phyloP scores from a whole-genome alignment of 1,140 invertebrate genomes.

The Cylas formicarius region DNA sequence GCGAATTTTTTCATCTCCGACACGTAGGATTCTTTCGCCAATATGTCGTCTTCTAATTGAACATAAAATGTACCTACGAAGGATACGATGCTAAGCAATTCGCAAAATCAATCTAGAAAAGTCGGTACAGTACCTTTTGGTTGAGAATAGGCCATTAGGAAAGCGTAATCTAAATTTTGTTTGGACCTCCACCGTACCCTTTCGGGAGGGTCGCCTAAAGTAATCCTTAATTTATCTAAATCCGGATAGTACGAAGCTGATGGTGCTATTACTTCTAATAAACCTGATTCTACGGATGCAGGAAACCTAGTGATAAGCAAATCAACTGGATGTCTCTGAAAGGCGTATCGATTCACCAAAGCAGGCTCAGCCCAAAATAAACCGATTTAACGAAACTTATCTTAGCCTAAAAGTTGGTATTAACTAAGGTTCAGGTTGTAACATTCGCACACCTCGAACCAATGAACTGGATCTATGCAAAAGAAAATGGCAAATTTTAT shows the following conservation, averaged over 20 bases:
- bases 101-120: slow-evolving; percentile 5
- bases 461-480: no score
- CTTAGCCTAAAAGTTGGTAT: no score
- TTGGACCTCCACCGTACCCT: slow-evolving; percentile 92
- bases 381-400: no score
- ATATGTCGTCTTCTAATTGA: slow-evolving; percentile 93
- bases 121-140: slow-evolving; percentile 48
- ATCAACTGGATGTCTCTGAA: slow-evolving; percentile 20
- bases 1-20: slow-evolving; percentile 85
- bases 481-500: no score
- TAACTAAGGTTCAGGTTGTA: no score
- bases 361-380: no score
- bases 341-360: slow-evolving; percentile 7
- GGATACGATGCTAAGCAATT: slow-evolving; percentile 1
- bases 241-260: slow-evolving; percentile 84
- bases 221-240: slow-evolving; percentile 66
- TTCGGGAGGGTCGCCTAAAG: slow-evolving; percentile 81
- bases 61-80: slow-evolving; percentile 61
- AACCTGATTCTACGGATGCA: slow-evolving; percentile 65
- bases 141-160: slow-evolving; percentile 92
- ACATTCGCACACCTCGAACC: no score
- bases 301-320: slow-evolving; percentile 64
- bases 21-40: slow-evolving; percentile 81
- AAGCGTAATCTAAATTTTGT: slow-evolving; percentile 93
- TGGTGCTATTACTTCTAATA: slow-evolving; percentile 86